Conservation (phyloP, 2,797 vertebrate species). For the Cetoscarus ocellatus region DNA sequence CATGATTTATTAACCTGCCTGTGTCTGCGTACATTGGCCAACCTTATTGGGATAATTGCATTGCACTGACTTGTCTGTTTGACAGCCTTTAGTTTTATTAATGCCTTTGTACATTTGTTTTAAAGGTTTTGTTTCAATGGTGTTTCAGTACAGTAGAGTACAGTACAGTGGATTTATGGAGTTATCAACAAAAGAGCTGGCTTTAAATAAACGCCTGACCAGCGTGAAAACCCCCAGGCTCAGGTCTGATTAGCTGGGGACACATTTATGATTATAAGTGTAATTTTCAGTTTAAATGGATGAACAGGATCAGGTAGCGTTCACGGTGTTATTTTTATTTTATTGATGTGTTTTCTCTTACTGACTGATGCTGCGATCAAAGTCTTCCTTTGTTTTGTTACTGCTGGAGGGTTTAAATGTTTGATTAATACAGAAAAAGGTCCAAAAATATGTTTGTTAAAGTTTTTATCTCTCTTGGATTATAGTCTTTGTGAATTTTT, state of each 20-base stretch:
- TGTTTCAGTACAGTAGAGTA: neutral
- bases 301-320: neutral
- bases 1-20: too few species aligned
- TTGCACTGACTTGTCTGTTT: neutral
- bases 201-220: too few species aligned
- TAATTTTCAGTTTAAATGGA: neutral
- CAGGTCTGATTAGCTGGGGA: neutral
- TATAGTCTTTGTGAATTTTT: neutral
- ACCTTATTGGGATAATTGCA: neutral
- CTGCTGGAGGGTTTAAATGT: neutral
- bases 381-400: slow-evolving; percentile 32
- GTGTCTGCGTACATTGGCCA: too few species aligned
- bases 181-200: neutral
- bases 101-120: neutral
- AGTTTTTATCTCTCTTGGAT: neutral
- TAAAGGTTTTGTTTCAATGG: neutral
- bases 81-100: neutral
- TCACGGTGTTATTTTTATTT: neutral
- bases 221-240: neutral
- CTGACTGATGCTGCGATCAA: slow-evolving; percentile 23
- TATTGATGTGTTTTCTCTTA: neutral
- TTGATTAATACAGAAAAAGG: neutral
- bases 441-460: neutral
- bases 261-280: too few species aligned
- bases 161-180: neutral